Evolutionary conservation across 92 coral and sea anemone genomes (phyloP), one percentile per base, ranked within the genome.

Genomic region (Montipora capitata): DNA sequence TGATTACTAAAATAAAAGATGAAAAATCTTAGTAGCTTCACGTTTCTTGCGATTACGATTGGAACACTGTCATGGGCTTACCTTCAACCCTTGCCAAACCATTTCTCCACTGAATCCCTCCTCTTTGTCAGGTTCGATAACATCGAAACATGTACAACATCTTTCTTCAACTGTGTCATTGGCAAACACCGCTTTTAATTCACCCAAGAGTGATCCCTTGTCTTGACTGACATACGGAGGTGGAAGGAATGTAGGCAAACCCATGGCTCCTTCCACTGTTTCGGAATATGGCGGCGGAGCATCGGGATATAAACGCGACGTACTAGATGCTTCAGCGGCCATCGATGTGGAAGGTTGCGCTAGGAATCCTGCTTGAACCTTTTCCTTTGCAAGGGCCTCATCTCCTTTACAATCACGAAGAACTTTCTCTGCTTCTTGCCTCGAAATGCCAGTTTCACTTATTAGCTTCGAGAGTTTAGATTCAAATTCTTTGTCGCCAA

Each of bases 71-170:
- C 35, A 40, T 4, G 7, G 9, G n/a, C 78, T 69, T 74, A 98
- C 99, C 90, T 94, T 96, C 10, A 91, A 40, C 14, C 98, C 98
- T 48, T 86, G 94, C 92, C 96, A 92, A 38, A 98, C 84, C 92
- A 94, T 87, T 72, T 98, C 94, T 2, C 99, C 99, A 49, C 98
- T 92, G 17, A 94, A 88, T 9, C 96, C 98, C 74, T 98, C 96
- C 13, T 87, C 91, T 14, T 92, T 78, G 83, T 96, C 97, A n/a
- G 94, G 90, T 69, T 80, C 83, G 78, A 98, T 96, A 18, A 90
- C 95, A 77, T 98, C 99, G 72, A 98, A 98, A 81, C 99, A 98
- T 2, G 94, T 82, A 38, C 96, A 96, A 86, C 99, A 98, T 44
- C 99, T 82, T 83, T 93, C 94, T 42, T 98, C 98, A 11, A 54